Evolutionary conservation across 2,797 vertebrate species (phyloP).

Genomic region (Dicrostonyx torquatus): DNA sequence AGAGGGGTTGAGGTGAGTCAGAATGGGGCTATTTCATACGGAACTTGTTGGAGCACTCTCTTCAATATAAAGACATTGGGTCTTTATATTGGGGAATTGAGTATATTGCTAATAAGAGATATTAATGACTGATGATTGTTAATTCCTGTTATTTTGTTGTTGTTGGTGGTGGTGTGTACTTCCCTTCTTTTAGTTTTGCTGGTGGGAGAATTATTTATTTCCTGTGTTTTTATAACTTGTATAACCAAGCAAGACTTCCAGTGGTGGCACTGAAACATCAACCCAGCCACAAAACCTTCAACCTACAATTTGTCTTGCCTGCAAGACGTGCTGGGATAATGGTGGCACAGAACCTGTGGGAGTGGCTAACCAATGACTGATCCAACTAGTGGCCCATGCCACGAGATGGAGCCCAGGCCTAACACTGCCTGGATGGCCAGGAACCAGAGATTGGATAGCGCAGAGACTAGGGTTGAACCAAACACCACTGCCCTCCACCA

Average conservation of each 20-base stretch:
- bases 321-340: not conserved
- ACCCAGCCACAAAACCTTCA: not conserved
- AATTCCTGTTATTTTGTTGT: not conserved
- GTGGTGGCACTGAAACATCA: not conserved
- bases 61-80: not conserved
- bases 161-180: not conserved
- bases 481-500: not conserved
- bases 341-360: not conserved
- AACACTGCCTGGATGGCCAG: not conserved
- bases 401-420: not conserved
- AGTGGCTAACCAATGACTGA: not conserved
- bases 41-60: not conserved
- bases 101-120: not conserved
- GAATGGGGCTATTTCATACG: slow-evolving; percentile 59
- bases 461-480: not conserved
- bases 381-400: not conserved
- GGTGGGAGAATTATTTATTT: not conserved
- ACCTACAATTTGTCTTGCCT: not conserved
- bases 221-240: not conserved
- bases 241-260: not conserved
- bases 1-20: not conserved
- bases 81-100: not conserved
- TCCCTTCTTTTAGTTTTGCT: not conserved
- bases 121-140: not conserved
- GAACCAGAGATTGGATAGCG: not conserved